Evolutionary conservation across 2,888 invertebrate genomes (phyloP), one percentile per base, ranked within the genome.

Genomic region (Gryllus longicercus): DNA sequence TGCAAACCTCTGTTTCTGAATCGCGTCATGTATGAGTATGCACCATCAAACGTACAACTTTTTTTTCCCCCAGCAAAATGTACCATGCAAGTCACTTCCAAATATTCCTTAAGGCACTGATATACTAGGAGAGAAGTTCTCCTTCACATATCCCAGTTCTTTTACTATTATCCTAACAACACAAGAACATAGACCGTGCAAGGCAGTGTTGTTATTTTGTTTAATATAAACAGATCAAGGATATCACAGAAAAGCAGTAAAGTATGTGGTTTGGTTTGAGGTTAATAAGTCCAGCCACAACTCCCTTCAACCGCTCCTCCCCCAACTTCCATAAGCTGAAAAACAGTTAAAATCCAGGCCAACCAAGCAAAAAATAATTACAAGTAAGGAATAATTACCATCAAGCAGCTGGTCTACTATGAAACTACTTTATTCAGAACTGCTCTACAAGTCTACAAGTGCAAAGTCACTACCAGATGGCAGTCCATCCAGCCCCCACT

Each of bases 401-500:
- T 82, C 82, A 82, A 82, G 82, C 82, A 87, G 87, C 87, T 81
- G 86, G 86, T 86, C 88, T 88, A 88, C 88, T 88, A 87, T 87
- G 87, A 88, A 88, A 88, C 89, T 89, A 89, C 88, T 89, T 89
- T 89, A 89, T 89, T 88, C 86, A 86, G 86, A 88, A 88, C 87
- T 87, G 87, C 88, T 88, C 87, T 88, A 88, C 88, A 89, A 82
- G 88, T 88, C 88, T 88, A 88, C 82, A 81, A 81, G 78, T 82
- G 63, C 63, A 63, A 63, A 63, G 82, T 82, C 78, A 80, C 83
- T 82, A 83, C 83, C 83, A 82, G 82, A 82, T 81, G 83, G 83
- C 82, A 82, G 81, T 79, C 82, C 83, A 82, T 81, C 83, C 82
- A 82, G 82, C 82, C 81, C 81, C 82, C 81, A 83, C 63, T 63